These are phyloP conservation scores for Psephotus haematonotus DNA, from an alignment of 2,113 vertebrate species.

Conservation along the genomic window DNA sequence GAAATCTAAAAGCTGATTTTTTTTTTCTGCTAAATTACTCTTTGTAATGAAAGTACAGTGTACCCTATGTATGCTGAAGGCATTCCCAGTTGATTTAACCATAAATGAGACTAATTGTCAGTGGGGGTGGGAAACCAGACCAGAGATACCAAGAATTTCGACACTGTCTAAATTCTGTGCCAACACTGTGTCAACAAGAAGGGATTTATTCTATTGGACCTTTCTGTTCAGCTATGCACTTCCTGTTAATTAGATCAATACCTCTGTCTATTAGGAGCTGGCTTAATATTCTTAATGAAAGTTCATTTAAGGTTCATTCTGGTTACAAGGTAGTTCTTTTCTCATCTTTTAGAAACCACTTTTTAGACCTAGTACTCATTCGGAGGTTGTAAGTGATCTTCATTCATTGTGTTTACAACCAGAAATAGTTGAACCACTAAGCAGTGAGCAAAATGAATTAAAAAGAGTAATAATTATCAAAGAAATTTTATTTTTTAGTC, in stretches of 20 bases:
- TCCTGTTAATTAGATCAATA: slow-evolving; percentile 64
- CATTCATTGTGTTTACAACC: not conserved
- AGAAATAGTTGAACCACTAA: not conserved
- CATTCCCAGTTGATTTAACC: not conserved
- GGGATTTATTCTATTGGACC: slow-evolving; percentile 18
- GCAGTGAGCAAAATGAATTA: not conserved
- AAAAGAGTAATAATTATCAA: not conserved
- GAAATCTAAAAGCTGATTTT: not conserved
- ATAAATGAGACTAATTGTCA: not conserved
- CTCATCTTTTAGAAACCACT: not conserved
- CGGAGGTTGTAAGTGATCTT: not conserved
- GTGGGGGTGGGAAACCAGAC: not conserved
- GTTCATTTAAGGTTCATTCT: slow-evolving; percentile 50
- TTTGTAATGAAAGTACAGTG: not conserved
- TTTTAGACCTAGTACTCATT: not conserved
- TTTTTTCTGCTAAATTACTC: not conserved
- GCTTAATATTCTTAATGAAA: slow-evolving; percentile 47
- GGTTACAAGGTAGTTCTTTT: not conserved
- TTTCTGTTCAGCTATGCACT: slow-evolving; percentile 13
- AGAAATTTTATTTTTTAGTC: not conserved
- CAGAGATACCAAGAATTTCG: not conserved
- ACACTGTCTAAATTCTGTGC: not conserved
- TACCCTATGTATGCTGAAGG: not conserved
- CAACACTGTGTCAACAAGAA: not conserved
- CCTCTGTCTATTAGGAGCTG: not conserved